Conservation (phyloP, 2,797 vertebrate genomes). For the Sarcophilus harrisii region DNA sequence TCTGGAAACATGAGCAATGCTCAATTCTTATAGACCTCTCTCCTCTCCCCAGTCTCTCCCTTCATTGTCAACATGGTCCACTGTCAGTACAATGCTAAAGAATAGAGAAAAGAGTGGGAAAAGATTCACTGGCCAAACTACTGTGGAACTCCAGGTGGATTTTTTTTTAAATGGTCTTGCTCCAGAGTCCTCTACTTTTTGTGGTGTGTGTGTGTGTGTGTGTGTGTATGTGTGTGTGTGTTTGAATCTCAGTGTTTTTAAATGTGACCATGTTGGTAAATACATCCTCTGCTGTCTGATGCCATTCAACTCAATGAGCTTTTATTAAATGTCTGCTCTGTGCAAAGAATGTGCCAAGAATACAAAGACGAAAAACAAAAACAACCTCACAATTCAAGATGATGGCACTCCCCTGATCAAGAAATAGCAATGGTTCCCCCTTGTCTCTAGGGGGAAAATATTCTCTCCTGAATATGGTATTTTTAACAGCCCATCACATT, state of each 20-base stretch:
- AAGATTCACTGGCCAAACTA: background rate
- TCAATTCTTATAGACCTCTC: background rate
- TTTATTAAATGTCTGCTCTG: background rate
- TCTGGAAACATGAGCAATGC: background rate
- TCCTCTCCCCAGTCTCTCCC: background rate
- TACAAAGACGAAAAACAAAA: background rate
- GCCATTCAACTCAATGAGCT: background rate
- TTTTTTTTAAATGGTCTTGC: background rate
- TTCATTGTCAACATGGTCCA: background rate
- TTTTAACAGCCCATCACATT: background rate
- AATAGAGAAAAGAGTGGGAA: background rate
- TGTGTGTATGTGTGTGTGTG: background rate
- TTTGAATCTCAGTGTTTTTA: background rate
- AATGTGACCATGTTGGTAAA: background rate
- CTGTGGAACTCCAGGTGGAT: background rate
- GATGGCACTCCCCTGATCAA: background rate
- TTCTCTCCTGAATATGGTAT: background rate
- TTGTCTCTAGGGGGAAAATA: background rate
- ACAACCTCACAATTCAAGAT: background rate
- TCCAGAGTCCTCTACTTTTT: background rate
- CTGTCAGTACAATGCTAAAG: background rate
- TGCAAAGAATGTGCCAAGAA: background rate
- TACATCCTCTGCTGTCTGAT: background rate
- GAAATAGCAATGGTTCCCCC: background rate
- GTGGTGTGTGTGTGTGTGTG: rapidly evolving